Percentiles rank a stretch among this genome's conserved stretches.
Conservation (phyloP, 2,113 vertebrate species). For the Indicator indicator region DNA sequence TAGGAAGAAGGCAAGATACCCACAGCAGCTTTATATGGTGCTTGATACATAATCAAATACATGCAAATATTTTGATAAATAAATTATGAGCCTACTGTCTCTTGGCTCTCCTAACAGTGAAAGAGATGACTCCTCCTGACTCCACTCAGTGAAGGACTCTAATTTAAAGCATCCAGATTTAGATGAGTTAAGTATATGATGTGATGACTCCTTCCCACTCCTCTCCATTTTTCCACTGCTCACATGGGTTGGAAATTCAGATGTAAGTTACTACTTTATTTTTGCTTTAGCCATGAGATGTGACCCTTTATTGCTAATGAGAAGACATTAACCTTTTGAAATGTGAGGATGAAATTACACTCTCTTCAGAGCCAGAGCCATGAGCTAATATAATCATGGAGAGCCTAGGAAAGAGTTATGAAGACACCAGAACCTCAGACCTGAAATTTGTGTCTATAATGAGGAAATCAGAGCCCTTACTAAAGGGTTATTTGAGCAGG, state of each 20-base stretch:
- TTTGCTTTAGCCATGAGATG: neutral
- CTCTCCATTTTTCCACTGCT: constrained; percentile 29
- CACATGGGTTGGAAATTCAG: constrained; percentile 8
- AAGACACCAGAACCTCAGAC: neutral
- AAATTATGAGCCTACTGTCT: neutral
- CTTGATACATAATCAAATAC: neutral
- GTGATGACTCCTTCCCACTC: constrained; percentile 28
- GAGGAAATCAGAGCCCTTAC: neutral
- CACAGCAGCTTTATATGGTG: neutral
- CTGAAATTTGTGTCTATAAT: neutral
- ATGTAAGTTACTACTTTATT: neutral
- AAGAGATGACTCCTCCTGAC: neutral
- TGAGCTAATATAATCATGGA: neutral
- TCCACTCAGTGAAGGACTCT: neutral
- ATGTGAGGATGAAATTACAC: constrained; percentile 40
- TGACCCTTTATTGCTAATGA: neutral
- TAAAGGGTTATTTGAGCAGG: neutral
- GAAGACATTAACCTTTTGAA: constrained; percentile 31
- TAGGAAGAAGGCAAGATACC: neutral
- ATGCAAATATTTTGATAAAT: neutral
- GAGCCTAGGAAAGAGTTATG: neutral
- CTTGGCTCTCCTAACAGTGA: neutral
- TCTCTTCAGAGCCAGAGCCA: neutral
- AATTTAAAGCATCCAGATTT: constrained; percentile 44
- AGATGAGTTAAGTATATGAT: neutral